A percentile compares a stretch with the other conserved stretches of the same genome.
Conservation (phyloP, 2,113 vertebrate species). For the Ancistrus triradiatus region DNA sequence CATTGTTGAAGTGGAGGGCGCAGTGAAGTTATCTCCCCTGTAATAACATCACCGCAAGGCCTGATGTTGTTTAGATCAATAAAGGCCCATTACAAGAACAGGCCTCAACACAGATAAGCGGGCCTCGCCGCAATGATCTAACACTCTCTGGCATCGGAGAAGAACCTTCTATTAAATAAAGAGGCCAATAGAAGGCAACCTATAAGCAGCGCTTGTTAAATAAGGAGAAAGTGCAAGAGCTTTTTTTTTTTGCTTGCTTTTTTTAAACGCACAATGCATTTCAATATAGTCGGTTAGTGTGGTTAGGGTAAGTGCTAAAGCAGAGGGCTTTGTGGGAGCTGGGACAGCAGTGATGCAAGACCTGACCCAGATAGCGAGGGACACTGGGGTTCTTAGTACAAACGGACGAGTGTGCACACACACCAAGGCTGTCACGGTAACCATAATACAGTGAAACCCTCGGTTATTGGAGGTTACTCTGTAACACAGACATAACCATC, state of each 20-base stretch:
- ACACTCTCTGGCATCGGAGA: constrained; percentile 50
- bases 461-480: too few relatives aligned
- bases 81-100: constrained; percentile 72
- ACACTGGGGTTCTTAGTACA: neutral
- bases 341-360: neutral
- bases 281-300: constrained; percentile 1
- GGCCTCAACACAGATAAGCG: constrained; percentile 67
- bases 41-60: constrained; percentile 72
- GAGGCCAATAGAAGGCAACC: constrained; percentile 49
- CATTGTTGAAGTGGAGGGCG: constrained; percentile 74
- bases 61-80: constrained; percentile 80
- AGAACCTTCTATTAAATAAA: constrained; percentile 55
- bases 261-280: constrained; percentile 11
- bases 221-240: constrained; percentile 40
- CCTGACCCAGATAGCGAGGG: constrained; percentile 27
- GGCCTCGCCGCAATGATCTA: constrained; percentile 53
- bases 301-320: neutral
- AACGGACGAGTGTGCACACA: neutral
- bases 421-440: neutral
- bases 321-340: neutral
- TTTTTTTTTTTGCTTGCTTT: constrained; percentile 1
- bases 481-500: too few relatives aligned
- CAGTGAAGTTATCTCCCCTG: constrained; percentile 72
- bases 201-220: constrained; percentile 48
- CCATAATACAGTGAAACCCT: too few relatives aligned